Evolutionary conservation across 2,888 invertebrate genomes (phyloP).

Genomic region (Raillietiella orientalis): DNA sequence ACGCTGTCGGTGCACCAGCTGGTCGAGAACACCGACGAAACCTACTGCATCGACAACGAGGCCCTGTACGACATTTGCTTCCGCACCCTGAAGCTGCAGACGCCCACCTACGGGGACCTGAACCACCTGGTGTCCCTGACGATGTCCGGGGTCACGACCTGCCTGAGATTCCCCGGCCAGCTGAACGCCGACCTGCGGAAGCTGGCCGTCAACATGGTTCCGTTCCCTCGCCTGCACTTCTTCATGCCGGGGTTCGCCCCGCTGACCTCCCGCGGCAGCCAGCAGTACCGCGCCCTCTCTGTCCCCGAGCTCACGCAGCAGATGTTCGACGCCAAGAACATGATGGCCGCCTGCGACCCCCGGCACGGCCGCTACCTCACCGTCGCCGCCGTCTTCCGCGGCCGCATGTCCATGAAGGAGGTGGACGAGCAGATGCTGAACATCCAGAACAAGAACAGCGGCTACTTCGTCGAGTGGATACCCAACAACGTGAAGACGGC

Average conservation of each 20-base stretch:
- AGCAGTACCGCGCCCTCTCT: conserved; percentile 60
- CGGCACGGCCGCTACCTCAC: conserved; percentile 63
- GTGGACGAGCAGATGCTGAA: conserved; percentile 39
- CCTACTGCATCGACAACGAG: conserved; percentile 20
- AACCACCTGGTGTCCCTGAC: conserved; percentile 44
- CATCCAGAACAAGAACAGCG: conserved; percentile 28
- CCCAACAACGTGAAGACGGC: conserved; percentile 81
- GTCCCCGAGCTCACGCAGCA: conserved; percentile 55
- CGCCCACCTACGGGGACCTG: conserved; percentile 61
- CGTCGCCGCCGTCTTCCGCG: conserved; percentile 55
- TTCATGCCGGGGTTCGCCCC: conserved; percentile 64
- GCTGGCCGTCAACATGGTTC: conserved; percentile 73
- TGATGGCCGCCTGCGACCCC: conserved; percentile 88
- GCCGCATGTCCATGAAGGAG: conserved; percentile 74
- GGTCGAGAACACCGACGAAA: conserved; percentile 20
- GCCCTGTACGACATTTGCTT: conserved; percentile 21
- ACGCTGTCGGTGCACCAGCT: conserved; percentile 19
- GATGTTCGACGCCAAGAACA: conserved; percentile 68
- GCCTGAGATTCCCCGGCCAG: conserved; percentile 58
- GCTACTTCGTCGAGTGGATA: conserved; percentile 71
- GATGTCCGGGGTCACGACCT: conserved; percentile 19
- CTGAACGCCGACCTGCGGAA: conserved; percentile 62
- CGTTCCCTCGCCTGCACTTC: conserved; percentile 63
- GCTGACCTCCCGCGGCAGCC: conserved; percentile 35
- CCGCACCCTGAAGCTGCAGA: conserved; percentile 39